Evolutionary conservation across 2,797 vertebrate species (phyloP), one percentile per base, ranked within the genome.

Genomic region (Chromobotia macracanthus): DNA sequence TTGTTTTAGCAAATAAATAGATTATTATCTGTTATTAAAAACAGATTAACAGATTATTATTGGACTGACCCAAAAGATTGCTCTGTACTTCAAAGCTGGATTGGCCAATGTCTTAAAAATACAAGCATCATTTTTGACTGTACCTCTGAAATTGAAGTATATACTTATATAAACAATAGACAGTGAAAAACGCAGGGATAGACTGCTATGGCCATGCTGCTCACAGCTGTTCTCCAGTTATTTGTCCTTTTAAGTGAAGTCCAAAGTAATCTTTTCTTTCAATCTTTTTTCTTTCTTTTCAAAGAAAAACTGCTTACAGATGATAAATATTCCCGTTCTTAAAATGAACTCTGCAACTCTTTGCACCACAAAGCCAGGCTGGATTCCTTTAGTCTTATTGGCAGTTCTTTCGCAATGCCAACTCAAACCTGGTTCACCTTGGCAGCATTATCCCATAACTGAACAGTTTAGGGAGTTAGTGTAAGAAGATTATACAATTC

Each of bases 31-130:
- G n/a, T n/a, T n/a, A n/a, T n/a, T n/a, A n/a, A n/a, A n/a, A n/a
- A n/a, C n/a, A n/a, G n/a, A n/a, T n/a, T n/a, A n/a, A 56, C 13
- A 46, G 79, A 65, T 55, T 76, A 72, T 61, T 19, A 48, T 35
- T 51, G 38, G 1, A 78, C 73, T 73, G 70, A 81, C 35, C 25
- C 35, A 75, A 41, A 41, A 63, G 41, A 56, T 75, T 75, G 28
- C 50, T 44, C 74, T 55, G 63, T 63, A 41, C 51, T 13, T 70
- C 72, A 71, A 38, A 77, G 83, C 82, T 81, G 67, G 61, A 71
- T 79, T 66, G n/a, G n/a, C n/a, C n/a, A n/a, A 19, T 46, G 51
- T 41, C 11, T 38, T 75, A n/a, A 71, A 73, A n/a, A 38, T 21
- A 21, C 2, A 35, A 23, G 0, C 13, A 51, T 19, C 60, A 67